Evolutionary conservation across 2,113 vertebrate genomes (phyloP).

Genomic region (Lophotis ruficrista): DNA sequence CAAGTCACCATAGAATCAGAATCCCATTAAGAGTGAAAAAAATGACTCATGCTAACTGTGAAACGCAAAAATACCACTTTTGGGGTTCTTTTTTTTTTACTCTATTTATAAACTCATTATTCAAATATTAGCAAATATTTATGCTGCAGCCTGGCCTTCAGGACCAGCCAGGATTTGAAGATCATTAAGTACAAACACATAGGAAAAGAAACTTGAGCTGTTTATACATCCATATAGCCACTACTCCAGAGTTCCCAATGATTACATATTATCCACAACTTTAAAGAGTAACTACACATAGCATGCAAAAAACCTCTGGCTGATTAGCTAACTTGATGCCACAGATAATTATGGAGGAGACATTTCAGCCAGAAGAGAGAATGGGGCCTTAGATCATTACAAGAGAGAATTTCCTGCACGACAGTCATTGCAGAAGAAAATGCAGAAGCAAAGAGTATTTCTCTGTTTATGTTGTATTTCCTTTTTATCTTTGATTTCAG

Average conservation of each 20-base stretch:
- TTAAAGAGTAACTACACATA: neutral
- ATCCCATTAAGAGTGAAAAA: neutral
- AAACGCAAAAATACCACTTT: neutral
- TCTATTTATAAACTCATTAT: neutral
- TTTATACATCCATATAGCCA: neutral
- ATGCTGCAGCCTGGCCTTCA: neutral
- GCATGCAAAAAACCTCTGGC: neutral
- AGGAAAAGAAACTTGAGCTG: neutral
- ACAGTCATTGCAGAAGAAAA: neutral
- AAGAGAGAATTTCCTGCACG: neutral
- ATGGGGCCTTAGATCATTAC: neutral
- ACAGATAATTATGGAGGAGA: neutral
- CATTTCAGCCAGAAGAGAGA: neutral
- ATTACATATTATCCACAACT: neutral
- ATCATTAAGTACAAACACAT: neutral
- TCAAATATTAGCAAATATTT: neutral
- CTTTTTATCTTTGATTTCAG: neutral
- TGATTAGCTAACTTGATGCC: neutral
- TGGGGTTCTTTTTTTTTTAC: rapidly evolving
- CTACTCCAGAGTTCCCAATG: neutral
- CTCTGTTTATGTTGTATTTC: neutral
- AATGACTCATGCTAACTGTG: neutral
- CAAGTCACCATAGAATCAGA: neutral
- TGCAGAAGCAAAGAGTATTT: neutral
- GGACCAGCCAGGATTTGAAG: neutral